Base-by-base conservation (phyloP, 2,888 invertebrate genomes). In the Polietes domitor region DNA sequence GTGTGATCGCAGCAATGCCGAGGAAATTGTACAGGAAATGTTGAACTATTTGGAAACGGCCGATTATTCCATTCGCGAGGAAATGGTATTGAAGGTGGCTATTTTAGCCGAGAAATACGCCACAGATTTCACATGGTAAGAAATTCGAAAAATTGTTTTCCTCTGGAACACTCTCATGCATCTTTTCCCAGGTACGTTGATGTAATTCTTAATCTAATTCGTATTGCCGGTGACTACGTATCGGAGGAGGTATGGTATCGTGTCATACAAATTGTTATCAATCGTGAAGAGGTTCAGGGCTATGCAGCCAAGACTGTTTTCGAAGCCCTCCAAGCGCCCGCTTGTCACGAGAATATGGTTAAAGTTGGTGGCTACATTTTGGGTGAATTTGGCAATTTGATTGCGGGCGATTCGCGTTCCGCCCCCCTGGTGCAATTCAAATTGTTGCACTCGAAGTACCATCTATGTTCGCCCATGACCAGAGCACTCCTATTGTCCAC, bases 291-390 rank as follows among this genome's bases (percentile, higher is more conserved):
- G 93, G 99, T 99, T 1, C 99, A 99, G 93, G 99, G 98, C 21
- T 99, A 99, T 93, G 99, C 99, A 83, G 99, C 99, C 71, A 99
- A 99, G 93, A 99, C 99, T 76, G 99, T 99, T 26, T 99, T 99
- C 93, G 99, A 99, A 95, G 98, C 98, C 79, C 93, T 99, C 75
- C 99, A 99, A 94, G 99, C 99, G 41, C 99, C 99, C 21, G 99
- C 99, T 28, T 99, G 99, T 90, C 99, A 99, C 92, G 99, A 99
- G 93, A 99, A 99, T 92, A 99, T 99, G 99, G 99, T 99, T 0
- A 99, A 99, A 95, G 99, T 99, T 77, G 99, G 99, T 83, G 99
- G 99, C 75, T 99, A 99, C 90, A 99, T 99, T 89, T 94, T 99
- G 83, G 99, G 99, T 85, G 99, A 99, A 93, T 99, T 99, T 93